Evolutionary conservation across 1,140 invertebrate genomes (phyloP).

Genomic region (Mactra quadrangularis): DNA sequence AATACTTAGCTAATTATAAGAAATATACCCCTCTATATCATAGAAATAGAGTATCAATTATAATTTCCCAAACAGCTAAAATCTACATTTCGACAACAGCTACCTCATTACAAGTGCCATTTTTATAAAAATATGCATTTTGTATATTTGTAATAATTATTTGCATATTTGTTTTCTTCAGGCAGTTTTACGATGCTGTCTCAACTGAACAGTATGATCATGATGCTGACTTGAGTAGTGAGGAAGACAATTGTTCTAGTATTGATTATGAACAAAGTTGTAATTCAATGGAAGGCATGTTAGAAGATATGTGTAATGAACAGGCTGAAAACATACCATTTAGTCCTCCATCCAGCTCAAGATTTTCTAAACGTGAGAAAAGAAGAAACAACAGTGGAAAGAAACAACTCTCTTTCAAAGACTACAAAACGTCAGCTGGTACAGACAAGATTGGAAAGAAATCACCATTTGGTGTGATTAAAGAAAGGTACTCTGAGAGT

Average conservation of each 20-base stretch:
- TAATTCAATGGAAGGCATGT: slow-evolving; percentile 58
- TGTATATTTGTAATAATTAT: no score
- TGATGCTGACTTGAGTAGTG: slow-evolving; percentile 67
- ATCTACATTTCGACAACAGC: no score
- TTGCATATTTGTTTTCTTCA: not conserved
- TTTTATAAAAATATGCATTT: no score
- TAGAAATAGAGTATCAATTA: no score
- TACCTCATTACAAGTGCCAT: no score
- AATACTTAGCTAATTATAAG: no score
- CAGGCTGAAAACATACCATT: slow-evolving; percentile 52
- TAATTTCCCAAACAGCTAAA: no score
- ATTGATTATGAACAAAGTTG: slow-evolving; percentile 44
- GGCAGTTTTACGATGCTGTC: slow-evolving; percentile 15
- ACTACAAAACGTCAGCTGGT: slow-evolving; percentile 44
- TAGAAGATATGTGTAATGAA: slow-evolving; percentile 41
- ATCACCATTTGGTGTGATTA: slow-evolving; percentile 68
- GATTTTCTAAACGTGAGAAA: slow-evolving; percentile 64
- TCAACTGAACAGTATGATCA: slow-evolving; percentile 47
- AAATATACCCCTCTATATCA: no score
- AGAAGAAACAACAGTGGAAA: slow-evolving; percentile 64
- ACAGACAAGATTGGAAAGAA: slow-evolving; percentile 41
- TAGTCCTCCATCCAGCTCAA: slow-evolving; percentile 65
- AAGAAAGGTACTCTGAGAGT: slow-evolving; percentile 70
- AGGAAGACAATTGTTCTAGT: slow-evolving; percentile 30
- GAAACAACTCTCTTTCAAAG: slow-evolving; percentile 50